Evolutionary conservation across 2,113 vertebrate genomes (phyloP).

Genomic region (Notothenia rossii): DNA sequence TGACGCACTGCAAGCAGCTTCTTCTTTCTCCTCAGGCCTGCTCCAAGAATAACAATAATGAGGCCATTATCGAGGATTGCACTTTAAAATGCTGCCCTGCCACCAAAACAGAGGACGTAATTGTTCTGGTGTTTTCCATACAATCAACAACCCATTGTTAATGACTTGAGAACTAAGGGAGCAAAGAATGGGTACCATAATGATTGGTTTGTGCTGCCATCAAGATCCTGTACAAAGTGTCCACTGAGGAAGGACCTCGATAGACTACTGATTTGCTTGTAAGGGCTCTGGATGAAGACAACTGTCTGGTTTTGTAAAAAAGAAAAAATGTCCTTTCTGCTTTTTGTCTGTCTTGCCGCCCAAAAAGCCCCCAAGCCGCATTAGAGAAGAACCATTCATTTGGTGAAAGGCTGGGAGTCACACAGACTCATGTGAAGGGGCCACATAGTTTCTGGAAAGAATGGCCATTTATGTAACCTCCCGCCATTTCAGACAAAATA

Average conservation of each 20-base stretch:
- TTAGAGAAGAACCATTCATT: conserved; percentile 74
- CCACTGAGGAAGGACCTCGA: conserved; percentile 92
- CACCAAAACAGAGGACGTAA: conserved; percentile 96
- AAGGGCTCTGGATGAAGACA: conserved; percentile 91
- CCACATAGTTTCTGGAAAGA: conserved; percentile 50
- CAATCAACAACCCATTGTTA: conserved; percentile 99
- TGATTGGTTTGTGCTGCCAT: conserved; percentile 95
- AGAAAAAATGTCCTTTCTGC: conserved; percentile 65
- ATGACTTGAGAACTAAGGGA: conserved; percentile 94
- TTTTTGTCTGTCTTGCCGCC: conserved; percentile 73
- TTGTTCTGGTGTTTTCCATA: conserved; percentile 98
- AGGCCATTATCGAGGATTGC: conserved; percentile 96
- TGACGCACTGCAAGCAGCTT: conserved; percentile 93
- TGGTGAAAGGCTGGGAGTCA: conserved; percentile 73
- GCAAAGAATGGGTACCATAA: conserved; percentile 94
- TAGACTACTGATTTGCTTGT: conserved; percentile 94
- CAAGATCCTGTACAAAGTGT: conserved; percentile 91
- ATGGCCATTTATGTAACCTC: conserved; percentile 66
- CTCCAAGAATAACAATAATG: conserved; percentile 99
- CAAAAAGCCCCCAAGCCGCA: conserved; percentile 76
- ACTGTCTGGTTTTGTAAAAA: conserved; percentile 87
- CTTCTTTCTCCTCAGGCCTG: conserved; percentile 93
- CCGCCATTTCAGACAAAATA: conserved; percentile 24
- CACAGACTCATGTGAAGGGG: conserved; percentile 73
- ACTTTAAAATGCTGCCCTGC: conserved; percentile 95